Base-by-base conservation (phyloP, 2,113 vertebrate species). In the Procavia capensis region DNA sequence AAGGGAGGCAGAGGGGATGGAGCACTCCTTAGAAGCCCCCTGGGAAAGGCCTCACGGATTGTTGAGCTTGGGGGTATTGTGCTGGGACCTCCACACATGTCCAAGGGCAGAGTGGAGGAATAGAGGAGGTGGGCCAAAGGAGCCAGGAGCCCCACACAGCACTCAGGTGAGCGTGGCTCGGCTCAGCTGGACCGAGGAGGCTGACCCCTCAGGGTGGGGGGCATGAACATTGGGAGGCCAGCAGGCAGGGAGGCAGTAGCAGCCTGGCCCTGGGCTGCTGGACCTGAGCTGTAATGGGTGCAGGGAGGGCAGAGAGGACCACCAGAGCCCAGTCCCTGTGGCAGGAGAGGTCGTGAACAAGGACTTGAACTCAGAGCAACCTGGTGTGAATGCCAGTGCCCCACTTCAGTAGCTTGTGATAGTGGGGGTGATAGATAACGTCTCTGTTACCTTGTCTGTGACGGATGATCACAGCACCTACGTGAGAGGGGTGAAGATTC, bases 401-500 rank as follows among this genome's bases (percentile, higher is more conserved):
- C 68, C 34, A 31, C 31, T 27, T 68, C 24, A 61, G 36, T 7
- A 80, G 61, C 41, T 47, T 3, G 4, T 5, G 39, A 34, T 29
- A 39, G 1, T 22, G 31, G n/a, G 39, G 43, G 41, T 14, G 43
- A 82, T 22, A 16, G 13, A 25, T 20, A 39, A 36, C 2, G 25
- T 74, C 66, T 81, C 36, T 0, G 45, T 25, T 75, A 95, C 47
- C 29, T 92, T 59, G 20, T 64, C 79, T 93, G 43, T 70, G 66
- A 85, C 31, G 43, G 24, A 54, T 47, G 45, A 79, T 29, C n/a
- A 2, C 2, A 81, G 76, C 25, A 59, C 64, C 87, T 75, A 5
- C 43, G 68, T 91, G 6, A 1, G 17, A 64, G 31, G 29, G 24
- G 47, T 81, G 9, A 68, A 85, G 89, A 74, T 85, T 27, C 59